Percentiles rank a stretch among this genome's conserved stretches.
Evolutionary conservation across 1,140 invertebrate genomes (phyloP).

Genomic region (Apis florea): DNA sequence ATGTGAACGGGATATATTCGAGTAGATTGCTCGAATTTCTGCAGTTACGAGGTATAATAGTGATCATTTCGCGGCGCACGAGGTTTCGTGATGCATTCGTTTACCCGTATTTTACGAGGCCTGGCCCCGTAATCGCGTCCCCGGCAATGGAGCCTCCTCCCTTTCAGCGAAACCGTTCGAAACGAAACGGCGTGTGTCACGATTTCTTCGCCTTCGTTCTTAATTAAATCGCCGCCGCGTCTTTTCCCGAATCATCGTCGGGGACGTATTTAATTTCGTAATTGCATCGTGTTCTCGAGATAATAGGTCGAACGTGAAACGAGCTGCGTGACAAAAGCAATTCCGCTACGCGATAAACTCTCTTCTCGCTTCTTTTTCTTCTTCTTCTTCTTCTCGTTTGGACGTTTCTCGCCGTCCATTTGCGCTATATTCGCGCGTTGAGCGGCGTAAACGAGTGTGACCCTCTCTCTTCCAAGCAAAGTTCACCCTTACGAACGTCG

Average conservation of each 20-base stretch:
- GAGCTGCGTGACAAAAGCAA: constrained; percentile 63
- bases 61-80: not conserved
- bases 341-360: constrained; percentile 56
- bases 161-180: not conserved
- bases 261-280: constrained; percentile 59
- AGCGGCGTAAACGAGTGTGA: not conserved
- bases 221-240: constrained; percentile 17
- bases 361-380: not conserved
- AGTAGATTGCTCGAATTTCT: constrained; percentile 1
- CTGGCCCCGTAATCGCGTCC: not conserved
- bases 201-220: not conserved
- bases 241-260: constrained; percentile 15
- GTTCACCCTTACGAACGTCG: constrained; percentile 4
- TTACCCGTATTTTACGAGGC: constrained; percentile 10
- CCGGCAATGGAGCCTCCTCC: not conserved
- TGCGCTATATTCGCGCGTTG: constrained; percentile 3
- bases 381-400: not conserved
- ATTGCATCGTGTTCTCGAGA: constrained; percentile 52
- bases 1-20: too few species aligned
- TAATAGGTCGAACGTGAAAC: constrained; percentile 38
- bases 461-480: not conserved
- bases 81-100: constrained; percentile 1
- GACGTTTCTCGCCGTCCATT: not conserved
- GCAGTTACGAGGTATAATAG: not conserved
- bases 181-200: not conserved